These are phyloP conservation scores for Pantherophis vulpinus DNA, from an alignment of 2,797 vertebrate genomes.

Conservation along the genomic window DNA sequence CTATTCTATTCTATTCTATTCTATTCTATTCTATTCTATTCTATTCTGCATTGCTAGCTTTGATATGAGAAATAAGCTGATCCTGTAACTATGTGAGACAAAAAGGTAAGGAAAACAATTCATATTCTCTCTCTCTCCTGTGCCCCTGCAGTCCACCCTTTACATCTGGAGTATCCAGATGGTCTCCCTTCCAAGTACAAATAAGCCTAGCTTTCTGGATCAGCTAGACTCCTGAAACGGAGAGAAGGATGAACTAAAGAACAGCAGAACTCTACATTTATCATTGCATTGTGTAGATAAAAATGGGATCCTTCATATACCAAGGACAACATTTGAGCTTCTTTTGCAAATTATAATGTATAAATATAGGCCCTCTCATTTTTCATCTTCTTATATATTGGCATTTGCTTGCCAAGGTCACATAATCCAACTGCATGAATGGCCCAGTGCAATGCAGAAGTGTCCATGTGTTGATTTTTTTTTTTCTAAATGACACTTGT, in stretches of 20 bases:
- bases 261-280: not conserved
- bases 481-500: not conserved
- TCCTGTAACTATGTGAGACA: not conserved
- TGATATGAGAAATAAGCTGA: not conserved
- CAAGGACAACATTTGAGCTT: not conserved
- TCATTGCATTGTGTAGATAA: not conserved
- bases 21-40: too few relatives aligned
- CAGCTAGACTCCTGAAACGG: not conserved
- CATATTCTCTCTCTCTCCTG: not conserved
- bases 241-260: not conserved
- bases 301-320: not conserved
- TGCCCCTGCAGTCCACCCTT: not conserved
- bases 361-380: not conserved
- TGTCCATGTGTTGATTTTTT: not conserved
- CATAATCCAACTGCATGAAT: not conserved
- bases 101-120: not conserved
- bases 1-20: accelerated
- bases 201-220: not conserved
- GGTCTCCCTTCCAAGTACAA: not conserved
- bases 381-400: not conserved
- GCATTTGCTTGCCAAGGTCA: not conserved
- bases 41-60: not conserved
- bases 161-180: not conserved
- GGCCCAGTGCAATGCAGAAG: not conserved
- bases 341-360: not conserved